A percentile compares a stretch with the other conserved stretches of the same genome.
These are phyloP conservation scores for Anarhynchus alexandrinus DNA, from an alignment of 2,113 vertebrate genomes.

Conservation along the genomic window DNA sequence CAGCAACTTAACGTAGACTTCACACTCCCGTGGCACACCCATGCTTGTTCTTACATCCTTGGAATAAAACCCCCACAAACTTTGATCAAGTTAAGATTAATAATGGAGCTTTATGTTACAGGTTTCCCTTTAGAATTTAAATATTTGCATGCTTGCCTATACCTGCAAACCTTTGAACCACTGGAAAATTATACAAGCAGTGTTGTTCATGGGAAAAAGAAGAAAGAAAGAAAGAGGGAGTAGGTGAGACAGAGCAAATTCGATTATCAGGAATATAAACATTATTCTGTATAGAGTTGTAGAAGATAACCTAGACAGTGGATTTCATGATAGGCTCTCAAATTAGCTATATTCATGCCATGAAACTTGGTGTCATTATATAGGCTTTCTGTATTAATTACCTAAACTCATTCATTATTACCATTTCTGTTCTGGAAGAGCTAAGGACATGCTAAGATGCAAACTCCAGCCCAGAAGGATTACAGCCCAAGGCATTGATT, in stretches of 20 bases:
- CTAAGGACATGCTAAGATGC: neutral
- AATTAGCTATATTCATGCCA: neutral
- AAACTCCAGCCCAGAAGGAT: neutral
- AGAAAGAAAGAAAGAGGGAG: neutral
- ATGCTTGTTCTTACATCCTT: neutral
- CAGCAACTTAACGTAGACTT: neutral
- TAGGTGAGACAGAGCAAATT: fast-evolving
- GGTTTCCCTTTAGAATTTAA: neutral
- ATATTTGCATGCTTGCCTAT: neutral
- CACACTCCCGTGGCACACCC: neutral
- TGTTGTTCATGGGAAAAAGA: fast-evolving
- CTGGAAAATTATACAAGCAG: neutral
- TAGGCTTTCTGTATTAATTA: neutral
- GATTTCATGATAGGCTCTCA: neutral
- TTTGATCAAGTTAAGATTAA: neutral
- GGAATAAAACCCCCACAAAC: neutral
- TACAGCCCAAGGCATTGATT: neutral
- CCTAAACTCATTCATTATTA: neutral
- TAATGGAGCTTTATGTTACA: neutral
- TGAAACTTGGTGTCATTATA: neutral
- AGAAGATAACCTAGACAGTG: neutral
- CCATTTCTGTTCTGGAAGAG: neutral
- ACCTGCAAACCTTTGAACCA: neutral
- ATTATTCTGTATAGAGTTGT: neutral
- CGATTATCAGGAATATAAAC: neutral